Conservation (phyloP, 2,888 invertebrate species). For the Biston betularia region DNA sequence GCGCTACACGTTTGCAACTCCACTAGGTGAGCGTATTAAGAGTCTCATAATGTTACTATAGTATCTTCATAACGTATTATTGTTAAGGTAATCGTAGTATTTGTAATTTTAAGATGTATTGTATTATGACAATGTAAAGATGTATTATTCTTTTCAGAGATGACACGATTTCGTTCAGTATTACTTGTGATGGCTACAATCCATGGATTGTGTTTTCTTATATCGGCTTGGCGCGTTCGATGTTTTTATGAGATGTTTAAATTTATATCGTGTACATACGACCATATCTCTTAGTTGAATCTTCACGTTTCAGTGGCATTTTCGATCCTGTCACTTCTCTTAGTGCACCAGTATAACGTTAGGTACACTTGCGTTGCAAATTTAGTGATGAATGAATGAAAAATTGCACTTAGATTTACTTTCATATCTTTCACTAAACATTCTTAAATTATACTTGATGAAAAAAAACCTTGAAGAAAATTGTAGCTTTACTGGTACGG, state of each 20-base stretch:
- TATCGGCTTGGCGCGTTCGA: background rate
- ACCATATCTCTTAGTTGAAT: no score
- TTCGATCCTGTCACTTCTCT: no score
- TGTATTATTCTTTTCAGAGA: constrained; percentile 4
- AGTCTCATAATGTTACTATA: constrained; percentile 18
- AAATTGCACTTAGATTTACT: no score
- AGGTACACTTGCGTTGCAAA: no score
- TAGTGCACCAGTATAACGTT: no score
- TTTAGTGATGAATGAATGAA: no score
- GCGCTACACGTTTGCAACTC: constrained; percentile 5
- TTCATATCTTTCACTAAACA: no score
- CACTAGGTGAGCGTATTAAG: constrained; percentile 3
- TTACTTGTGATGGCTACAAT: constrained; percentile 2
- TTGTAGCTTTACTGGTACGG: no score
- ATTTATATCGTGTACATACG: no score
- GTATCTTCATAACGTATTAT: constrained; percentile 2
- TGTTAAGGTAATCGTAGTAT: background rate
- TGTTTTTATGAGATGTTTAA: background rate
- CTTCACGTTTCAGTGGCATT: no score
- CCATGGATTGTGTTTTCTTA: background rate
- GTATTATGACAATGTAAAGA: background rate
- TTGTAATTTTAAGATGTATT: background rate
- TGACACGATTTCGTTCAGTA: constrained; percentile 7
- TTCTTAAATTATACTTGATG: no score
- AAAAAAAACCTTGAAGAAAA: no score